phyloP scores from a whole-genome alignment of 2,797 vertebrate genomes.

The Intellagama lesueurii region DNA sequence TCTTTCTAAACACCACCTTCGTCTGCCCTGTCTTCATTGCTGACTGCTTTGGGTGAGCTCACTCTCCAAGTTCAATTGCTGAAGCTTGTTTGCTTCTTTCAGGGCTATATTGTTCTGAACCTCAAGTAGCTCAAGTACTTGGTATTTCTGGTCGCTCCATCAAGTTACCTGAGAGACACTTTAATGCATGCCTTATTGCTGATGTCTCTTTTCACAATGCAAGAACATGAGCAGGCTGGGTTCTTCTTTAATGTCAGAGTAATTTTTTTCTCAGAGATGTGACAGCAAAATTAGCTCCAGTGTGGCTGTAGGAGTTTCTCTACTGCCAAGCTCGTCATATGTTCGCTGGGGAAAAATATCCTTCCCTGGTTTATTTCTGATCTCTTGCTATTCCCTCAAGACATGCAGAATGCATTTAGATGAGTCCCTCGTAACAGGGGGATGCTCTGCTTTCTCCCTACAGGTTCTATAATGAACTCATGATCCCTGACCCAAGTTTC shows the following conservation, averaged over 20 bases:
- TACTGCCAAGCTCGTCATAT: not conserved
- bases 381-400: not conserved
- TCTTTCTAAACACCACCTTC: conserved; percentile 45
- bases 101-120: conserved; percentile 35
- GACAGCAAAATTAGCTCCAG: not conserved
- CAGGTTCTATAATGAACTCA: not conserved
- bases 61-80: conserved; percentile 33
- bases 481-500: not conserved
- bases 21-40: conserved; percentile 42
- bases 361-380: conserved; percentile 5
- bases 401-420: not conserved
- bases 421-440: not conserved
- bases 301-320: not conserved
- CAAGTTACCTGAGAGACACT: conserved; percentile 28
- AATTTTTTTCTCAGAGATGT: conserved; percentile 31
- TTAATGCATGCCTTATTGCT: conserved; percentile 33
- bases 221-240: not conserved
- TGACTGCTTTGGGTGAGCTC: conserved; percentile 37
- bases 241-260: conserved; percentile 29
- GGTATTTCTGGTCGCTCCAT: conserved; percentile 14
- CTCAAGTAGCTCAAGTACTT: conserved; percentile 16
- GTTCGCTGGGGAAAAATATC: not conserved
- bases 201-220: conserved; percentile 26
- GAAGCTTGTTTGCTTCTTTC: conserved; percentile 31
- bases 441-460: not conserved